Base-by-base conservation (phyloP, 2,888 invertebrate genomes). In the Priocnemis perturbator region DNA sequence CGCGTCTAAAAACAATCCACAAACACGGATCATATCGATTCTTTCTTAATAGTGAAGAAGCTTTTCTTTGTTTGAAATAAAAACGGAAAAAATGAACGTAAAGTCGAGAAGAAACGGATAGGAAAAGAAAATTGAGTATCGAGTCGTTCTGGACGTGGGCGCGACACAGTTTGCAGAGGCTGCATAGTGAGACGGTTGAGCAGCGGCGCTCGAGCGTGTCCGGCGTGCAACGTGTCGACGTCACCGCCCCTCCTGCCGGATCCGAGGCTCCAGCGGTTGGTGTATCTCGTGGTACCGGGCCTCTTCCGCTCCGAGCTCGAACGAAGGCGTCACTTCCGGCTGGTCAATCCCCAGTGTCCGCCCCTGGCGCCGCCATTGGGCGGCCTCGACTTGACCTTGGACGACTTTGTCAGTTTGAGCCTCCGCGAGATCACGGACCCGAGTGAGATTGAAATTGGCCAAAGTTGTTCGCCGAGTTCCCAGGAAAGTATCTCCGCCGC, bases 251-350 rank as follows among this genome's bases (percentile, higher is more conserved):
- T 85, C 17, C 52, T 84, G 56, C 79, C 84, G 44, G 87, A 87
- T 62, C 69, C 79, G 9, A 81, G 73, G n/a, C 71, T 87, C 2
- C 87, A 87, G 63, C 79, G 84, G 26, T 69, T 87, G 30, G 85
- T 87, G 15, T 87, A 87, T 58, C 82, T 87, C n/a, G 69, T 83
- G 57, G 87, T 87, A n/a, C 87, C 87, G 48, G 86, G 87, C 48
- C 80, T 87, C 64, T 87, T 83, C 68, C 81, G 84, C 4, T 85
- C 87, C 11, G 87, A 87, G 67, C 79, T 84, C 21, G 86, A 87
- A 37, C 78, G 85, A 20, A 79, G 87, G 30, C 83, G 85, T 7
- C 85, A 84, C 50, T 87, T 87, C 70, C 83, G 83, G 17, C 72
- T 82, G 55, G 77, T 82, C 3, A 87, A 87, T 72, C 87, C 87